phyloP scores from a whole-genome alignment of 2,888 invertebrate species.

The Dione vanillae region DNA sequence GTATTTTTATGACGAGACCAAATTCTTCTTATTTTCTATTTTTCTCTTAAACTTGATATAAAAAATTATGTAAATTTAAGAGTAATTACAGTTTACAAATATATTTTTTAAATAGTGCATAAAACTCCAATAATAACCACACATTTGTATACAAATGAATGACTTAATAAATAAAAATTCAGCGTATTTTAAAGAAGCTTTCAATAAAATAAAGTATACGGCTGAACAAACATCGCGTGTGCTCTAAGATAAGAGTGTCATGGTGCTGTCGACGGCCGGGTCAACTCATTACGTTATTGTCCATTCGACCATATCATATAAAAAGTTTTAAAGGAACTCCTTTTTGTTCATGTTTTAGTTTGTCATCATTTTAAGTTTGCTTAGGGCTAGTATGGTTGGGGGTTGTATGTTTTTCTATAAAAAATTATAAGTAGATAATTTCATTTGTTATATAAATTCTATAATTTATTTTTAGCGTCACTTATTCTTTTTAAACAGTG shows the following conservation, averaged over 20 bases:
- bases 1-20: no score
- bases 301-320: slow-evolving; percentile 65
- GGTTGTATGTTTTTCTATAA: background rate
- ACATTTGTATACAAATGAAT: no score
- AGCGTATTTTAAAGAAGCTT: slow-evolving; percentile 27
- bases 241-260: slow-evolving; percentile 77
- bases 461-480: no score
- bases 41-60: no score
- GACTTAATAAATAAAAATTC: slow-evolving; percentile 20
- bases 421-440: no score
- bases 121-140: no score
- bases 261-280: slow-evolving; percentile 74
- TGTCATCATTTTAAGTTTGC: slow-evolving; percentile 52
- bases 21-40: no score
- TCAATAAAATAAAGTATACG: slow-evolving; percentile 45
- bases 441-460: no score
- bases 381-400: background rate
- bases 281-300: slow-evolving; percentile 79
- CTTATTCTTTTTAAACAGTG: no score
- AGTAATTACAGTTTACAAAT: no score
- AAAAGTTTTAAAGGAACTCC: slow-evolving; percentile 50
- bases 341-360: slow-evolving; percentile 39
- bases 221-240: slow-evolving; percentile 70
- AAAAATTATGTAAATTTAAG: no score
- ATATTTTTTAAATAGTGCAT: no score